These are phyloP conservation scores for Isichthys henryi DNA, from an alignment of 2,113 vertebrate species.

Conservation along the genomic window DNA sequence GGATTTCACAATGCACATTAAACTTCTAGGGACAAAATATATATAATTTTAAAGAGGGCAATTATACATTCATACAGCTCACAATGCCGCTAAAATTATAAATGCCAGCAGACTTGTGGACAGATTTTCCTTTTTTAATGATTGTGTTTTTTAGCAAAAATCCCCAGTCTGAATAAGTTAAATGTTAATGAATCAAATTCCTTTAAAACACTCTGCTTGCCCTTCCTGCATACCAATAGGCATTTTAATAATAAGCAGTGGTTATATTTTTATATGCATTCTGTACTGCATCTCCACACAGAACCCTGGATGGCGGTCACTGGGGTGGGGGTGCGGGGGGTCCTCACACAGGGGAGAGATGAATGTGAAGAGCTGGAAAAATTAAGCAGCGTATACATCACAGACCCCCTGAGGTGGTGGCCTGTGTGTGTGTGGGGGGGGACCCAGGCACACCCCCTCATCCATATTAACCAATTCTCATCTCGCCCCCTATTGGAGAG, in stretches of 20 bases:
- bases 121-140: background rate
- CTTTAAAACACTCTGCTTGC: background rate
- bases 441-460: background rate
- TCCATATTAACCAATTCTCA: background rate
- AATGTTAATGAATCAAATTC: conserved; percentile 9
- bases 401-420: background rate
- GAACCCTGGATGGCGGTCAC: background rate
- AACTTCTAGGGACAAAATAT: conserved; percentile 13
- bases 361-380: conserved; percentile 12
- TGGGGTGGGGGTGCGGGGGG: background rate
- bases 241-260: background rate
- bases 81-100: conserved; percentile 3
- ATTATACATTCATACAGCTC: conserved; percentile 9
- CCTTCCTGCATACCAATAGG: background rate
- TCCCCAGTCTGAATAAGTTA: conserved; percentile 10
- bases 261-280: background rate
- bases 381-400: conserved; percentile 22
- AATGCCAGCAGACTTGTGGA: background rate
- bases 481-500: background rate
- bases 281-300: background rate
- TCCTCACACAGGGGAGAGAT: conserved; percentile 11
- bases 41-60: conserved; percentile 14
- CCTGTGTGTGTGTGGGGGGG: background rate
- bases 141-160: background rate
- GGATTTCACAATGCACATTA: conserved; percentile 4